Evolutionary conservation across 2,797 vertebrate species (phyloP), one percentile per base, ranked within the genome.

Genomic region (Cynodonichthys magdalenae): DNA sequence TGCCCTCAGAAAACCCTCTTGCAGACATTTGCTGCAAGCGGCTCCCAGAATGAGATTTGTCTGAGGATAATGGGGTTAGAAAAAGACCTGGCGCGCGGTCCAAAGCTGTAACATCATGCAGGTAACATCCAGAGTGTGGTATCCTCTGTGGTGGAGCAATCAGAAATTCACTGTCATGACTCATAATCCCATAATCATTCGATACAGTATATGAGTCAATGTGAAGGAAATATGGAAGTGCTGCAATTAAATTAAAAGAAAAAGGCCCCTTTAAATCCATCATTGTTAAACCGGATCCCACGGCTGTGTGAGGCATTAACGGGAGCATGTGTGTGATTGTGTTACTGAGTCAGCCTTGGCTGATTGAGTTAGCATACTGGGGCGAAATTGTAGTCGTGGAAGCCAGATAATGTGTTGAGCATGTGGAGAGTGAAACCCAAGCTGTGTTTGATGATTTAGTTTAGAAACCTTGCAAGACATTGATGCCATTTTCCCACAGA

Each of bases 21-120:
- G 34, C 55, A 58, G 64, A 63, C 41, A 66, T 59, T 72, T 75
- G 60, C 71, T 28, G 65, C 66, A 75, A 88, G 84, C 52, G 41
- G 82, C 82, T 84, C 63, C 75, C 62, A 76, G 41, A 92, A 93
- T 92, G 64, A 87, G 85, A 92, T 93, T 90, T 92, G 88, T 90
- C 84, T 80, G 77, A 42, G 71, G 63, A 77, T 90, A 87, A 93
- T 75, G 82, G 59, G 60, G 80, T 93, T 91, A 88, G 64, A 75
- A 70, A 69, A 55, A 78, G 80, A 78, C 69, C 67, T 24, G 59
- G 58, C 79, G 69, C 78, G 72, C 34, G 17, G 45, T 57, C 74
- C 68, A 72, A 85, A 53, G 64, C 74, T 75, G 74, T 83, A 88
- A 84, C 85, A 75, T 82, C 77, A 61, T 79, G 73, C 78, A 89